Evolutionary conservation across 1,140 invertebrate species (phyloP).

Genomic region (Wiebesia pumilae): DNA sequence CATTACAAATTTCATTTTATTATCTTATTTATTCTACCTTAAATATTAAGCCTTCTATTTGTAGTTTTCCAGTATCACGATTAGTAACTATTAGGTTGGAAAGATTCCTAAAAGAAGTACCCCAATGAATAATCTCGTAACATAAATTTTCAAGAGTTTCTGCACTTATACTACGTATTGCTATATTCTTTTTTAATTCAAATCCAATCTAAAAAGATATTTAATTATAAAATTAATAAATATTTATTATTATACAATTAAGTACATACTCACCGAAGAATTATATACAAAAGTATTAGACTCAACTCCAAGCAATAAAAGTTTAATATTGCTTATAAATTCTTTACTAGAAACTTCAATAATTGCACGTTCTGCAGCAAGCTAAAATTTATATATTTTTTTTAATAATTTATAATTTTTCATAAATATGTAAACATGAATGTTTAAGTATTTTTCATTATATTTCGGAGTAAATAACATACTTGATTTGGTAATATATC

Average conservation of each 20-base stretch:
- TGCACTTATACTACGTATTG: conserved; percentile 60
- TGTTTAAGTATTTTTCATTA: conserved; percentile 63
- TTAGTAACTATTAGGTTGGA: conserved; percentile 58
- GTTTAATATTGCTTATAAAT: conserved; percentile 70
- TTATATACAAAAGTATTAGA: conserved; percentile 71
- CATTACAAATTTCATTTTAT: neutral
- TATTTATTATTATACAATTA: conserved; percentile 13
- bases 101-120: conserved; percentile 67
- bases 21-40: conserved; percentile 55
- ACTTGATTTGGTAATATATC: conserved; percentile 28
- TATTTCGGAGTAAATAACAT: conserved; percentile 54
- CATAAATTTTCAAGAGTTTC: conserved; percentile 62
- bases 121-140: conserved; percentile 65
- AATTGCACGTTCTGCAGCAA: neutral
- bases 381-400: conserved; percentile 2
- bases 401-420: neutral
- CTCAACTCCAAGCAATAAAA: conserved; percentile 73
- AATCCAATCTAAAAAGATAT: conserved; percentile 61
- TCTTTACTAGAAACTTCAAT: conserved; percentile 60
- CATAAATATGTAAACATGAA: neutral
- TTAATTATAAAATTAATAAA: conserved; percentile 17
- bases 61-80: conserved; percentile 57
- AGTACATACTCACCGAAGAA: conserved; percentile 55
- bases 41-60: conserved; percentile 69
- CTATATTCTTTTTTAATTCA: conserved; percentile 60